phyloP scores from a whole-genome alignment of 2,888 invertebrate species.

The Asteroscopus sphinx region DNA sequence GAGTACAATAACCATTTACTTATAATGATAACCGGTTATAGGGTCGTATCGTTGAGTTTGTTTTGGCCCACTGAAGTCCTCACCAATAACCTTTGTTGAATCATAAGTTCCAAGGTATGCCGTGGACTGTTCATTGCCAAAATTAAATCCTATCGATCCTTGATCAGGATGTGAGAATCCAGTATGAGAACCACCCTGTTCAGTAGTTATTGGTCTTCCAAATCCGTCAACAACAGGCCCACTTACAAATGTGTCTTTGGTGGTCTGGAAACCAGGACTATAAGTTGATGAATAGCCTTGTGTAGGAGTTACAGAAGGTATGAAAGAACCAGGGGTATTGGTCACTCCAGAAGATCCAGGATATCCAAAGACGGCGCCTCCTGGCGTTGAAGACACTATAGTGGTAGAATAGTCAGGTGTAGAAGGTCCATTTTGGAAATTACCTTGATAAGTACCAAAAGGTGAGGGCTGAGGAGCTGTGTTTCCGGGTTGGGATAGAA shows the following conservation, averaged over 20 bases:
- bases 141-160: background rate
- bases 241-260: constrained; percentile 5
- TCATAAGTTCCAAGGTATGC: constrained; percentile 23
- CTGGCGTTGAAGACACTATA: constrained; percentile 17
- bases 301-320: constrained; percentile 14
- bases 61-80: constrained; percentile 81
- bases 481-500: constrained; percentile 13
- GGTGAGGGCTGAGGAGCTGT: constrained; percentile 2
- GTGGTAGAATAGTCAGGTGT: constrained; percentile 9
- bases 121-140: constrained; percentile 7
- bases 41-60: constrained; percentile 75
- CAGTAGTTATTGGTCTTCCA: constrained; percentile 41
- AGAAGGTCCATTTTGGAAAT: constrained; percentile 19
- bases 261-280: constrained; percentile 22
- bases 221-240: constrained; percentile 38
- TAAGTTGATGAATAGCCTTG: constrained; percentile 30
- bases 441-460: constrained; percentile 8
- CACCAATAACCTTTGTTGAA: constrained; percentile 62
- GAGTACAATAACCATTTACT: constrained; percentile 45
- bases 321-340: constrained; percentile 15
- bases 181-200: constrained; percentile 6
- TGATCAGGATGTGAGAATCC: constrained; percentile 13
- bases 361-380: constrained; percentile 6
- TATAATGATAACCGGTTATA: constrained; percentile 78
- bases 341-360: background rate